phyloP scores from a whole-genome alignment of 1,140 invertebrate genomes.

The Diachasma alloeum region DNA sequence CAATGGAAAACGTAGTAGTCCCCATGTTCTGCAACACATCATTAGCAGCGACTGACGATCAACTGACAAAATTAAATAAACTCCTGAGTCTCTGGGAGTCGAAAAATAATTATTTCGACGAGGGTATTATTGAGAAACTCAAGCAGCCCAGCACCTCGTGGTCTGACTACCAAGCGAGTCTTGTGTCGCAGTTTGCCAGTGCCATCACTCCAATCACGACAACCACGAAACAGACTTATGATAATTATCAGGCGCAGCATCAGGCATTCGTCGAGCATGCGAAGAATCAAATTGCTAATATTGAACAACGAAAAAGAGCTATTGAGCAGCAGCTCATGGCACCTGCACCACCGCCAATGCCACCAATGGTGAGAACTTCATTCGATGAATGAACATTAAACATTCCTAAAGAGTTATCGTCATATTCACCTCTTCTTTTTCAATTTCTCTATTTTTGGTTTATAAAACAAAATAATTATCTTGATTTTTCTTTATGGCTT shows the following conservation, averaged over 20 bases:
- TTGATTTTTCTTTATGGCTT: background rate
- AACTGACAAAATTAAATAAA: slow-evolving; percentile 90
- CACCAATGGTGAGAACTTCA: slow-evolving; percentile 19
- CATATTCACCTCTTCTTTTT: background rate
- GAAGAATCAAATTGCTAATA: slow-evolving; percentile 84
- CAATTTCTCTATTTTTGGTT: background rate
- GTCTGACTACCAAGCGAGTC: slow-evolving; percentile 83
- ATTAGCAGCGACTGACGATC: slow-evolving; percentile 83
- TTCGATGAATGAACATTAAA: background rate
- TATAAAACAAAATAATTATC: background rate
- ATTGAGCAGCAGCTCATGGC: slow-evolving; percentile 73
- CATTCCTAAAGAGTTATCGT: background rate
- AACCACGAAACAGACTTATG: slow-evolving; percentile 79
- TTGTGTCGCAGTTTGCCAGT: slow-evolving; percentile 80
- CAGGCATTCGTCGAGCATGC: slow-evolving; percentile 93
- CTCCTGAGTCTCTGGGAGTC: slow-evolving; percentile 94
- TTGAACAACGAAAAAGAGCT: slow-evolving; percentile 81
- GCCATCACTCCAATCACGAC: slow-evolving; percentile 80
- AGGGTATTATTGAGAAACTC: slow-evolving; percentile 84
- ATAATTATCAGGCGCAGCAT: slow-evolving; percentile 91
- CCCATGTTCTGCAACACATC: slow-evolving; percentile 96
- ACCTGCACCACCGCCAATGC: slow-evolving; percentile 47
- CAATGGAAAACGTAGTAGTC: slow-evolving; percentile 91
- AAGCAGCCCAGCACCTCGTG: slow-evolving; percentile 80
- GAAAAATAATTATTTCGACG: slow-evolving; percentile 92